Evolutionary conservation across 53 echinoderm and acorn worm genomes (phyloP), one percentile per base, ranked within the genome.

Genomic region (Actinopyga echinites): DNA sequence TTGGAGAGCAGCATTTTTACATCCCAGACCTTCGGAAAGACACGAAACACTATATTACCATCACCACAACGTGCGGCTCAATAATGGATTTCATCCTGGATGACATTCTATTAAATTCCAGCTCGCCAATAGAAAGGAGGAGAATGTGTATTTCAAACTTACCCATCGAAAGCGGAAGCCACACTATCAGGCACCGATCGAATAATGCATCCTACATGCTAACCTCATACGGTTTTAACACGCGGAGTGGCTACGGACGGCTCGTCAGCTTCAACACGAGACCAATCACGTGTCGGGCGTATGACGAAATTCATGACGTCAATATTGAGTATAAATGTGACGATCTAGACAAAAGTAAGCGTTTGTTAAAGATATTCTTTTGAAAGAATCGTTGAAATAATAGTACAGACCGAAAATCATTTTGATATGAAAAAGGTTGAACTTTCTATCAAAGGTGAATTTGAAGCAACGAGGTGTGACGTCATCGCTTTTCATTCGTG

Each of bases 261-360:
- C 32, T 56, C 5, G 13, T 77, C 3, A 56, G 77, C n/a, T 77
- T 77, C 26, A 77, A 77, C 32, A 56, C 77, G 7, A 24, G 56
- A 21, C 53, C 29, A 55, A 55, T 77, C 55, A 77, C 77, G 12
- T 77, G 77, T 21, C 32, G 31, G 30, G 54, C 33, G 10, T 12
- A 55, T 31, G 56, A 77, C 49, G 77, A 55, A 12, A 9, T 55
- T 28, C 28, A 31, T 30, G 56, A 77, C 31, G 55, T 77, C 77
- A 55, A 6, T 2, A 31, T 28, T 3, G 77, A 77, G 56, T 77
- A 77, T 54, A 5, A 29, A 4, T 77, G 77, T 21, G 56, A 77
- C 25, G 56, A 77, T 30, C 6, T 54, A 19, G 31, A 56, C 4
- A 19, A 55, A 53, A 32, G 77, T 77, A 55, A 77, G 77, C 21